Evolutionary conservation across 2,797 vertebrate species (phyloP), one percentile per base, ranked within the genome.

Genomic region (Ceryle rudis): DNA sequence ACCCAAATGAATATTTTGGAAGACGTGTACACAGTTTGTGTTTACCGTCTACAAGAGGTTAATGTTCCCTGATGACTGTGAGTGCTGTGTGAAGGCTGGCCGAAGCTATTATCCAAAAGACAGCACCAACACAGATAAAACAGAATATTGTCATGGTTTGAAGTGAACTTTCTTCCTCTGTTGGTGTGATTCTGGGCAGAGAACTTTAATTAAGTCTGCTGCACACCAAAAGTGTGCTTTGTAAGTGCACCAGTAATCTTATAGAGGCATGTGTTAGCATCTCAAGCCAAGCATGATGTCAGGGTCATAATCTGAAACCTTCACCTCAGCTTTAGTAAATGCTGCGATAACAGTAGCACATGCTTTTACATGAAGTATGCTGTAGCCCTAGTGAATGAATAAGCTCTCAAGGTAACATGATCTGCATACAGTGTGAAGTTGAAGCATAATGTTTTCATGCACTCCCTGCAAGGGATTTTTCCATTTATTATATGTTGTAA

Each of bases 241-340:
- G 26, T 67, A 77, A 93, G 55, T n/a, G 31, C 42, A 82, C 17
- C 47, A 35, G 47, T 49, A 81, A 79, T 78, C 73, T 93, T 80
- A 62, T 0, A n/a, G 70, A 69, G 20, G 35, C 65, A 71, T 0
- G 1, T 4, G 10, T 89, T 73, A 49, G 8, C 31, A 42, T 21
- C 41, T n/a, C 12, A 61, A 90, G 82, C 82, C 91, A 96, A 90
- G 51, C 3, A 31, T 90, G 93, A 78, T 52, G 77, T 70, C 71
- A 94, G 46, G 37, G 26, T 79, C 54, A 35, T 86, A 86, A 88
- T 1, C 74, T 51, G 71, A 78, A 93, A 42, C 6, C 14, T 22
- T 67, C 80, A 72, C 33, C 61, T 90, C 81, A 95, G 41, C 73
- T 71, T 79, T 54, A 81, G 44, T 64, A 64, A 85, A 90, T 86